Base-by-base conservation (phyloP, 2,797 vertebrate genomes). In the Cossypha polioptera region DNA sequence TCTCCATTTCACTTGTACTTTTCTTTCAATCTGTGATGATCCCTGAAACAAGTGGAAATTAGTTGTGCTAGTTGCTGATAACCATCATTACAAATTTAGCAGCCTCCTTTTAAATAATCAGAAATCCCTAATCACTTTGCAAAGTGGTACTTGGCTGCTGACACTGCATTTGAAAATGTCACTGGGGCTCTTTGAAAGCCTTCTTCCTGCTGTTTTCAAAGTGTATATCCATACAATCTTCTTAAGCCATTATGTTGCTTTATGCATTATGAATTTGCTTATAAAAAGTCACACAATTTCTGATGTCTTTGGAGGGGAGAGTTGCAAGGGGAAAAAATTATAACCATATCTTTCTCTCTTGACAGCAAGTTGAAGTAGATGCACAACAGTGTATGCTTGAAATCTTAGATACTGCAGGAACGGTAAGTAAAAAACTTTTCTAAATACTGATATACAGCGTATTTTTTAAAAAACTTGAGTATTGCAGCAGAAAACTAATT, bases 321-420 rank as follows among this genome's bases (percentile, higher is more conserved):
- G 25, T 87, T 88, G 43, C 62, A 77, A 87, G 61, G 59, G 28
- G 57, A 77, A 88, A 86, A 58, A 80, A 59, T 26, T 86, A 62
- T 92, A 95, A 97, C 75, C 42, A 22, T 10, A 9, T 79, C 58
- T 97, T 45, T 93, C 73, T 97, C 29, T 92, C 65, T 95, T 93
- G 77, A n/a, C 98, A 99, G 99, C 99, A 99, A 99, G 99, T 99
- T 87, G 99, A 99, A 98, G 99, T 99, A 82, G 99, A 99, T 97
- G 99, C 98, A 54, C 99, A 99, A 87, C 99, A 99, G 96, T 99
- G 99, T 96, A 99, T 99, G 99, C 97, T 99, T 97, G 99, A 99
- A 98, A 99, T 99, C 97, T 97, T 99, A 98, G 99, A 99, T 97
- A 99, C 99, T 85, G 99, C 99, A 87, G 99, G 99, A 98, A 99